Evolutionary conservation across 2,113 vertebrate species (phyloP).

Genomic region (Bujurquina vittata): DNA sequence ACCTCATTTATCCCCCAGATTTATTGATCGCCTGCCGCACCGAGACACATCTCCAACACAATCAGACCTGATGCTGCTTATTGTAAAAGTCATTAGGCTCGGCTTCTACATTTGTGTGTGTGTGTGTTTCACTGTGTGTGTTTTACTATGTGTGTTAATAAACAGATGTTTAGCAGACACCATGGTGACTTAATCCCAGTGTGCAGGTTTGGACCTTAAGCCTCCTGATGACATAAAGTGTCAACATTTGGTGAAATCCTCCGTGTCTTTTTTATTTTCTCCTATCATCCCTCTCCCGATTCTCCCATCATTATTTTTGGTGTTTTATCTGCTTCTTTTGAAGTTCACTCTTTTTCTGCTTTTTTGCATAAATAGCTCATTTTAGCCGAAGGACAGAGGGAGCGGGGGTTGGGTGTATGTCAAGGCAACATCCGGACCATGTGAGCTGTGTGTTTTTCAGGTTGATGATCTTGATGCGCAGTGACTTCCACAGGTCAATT

Average conservation of each 20-base stretch:
- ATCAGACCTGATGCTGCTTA: constrained; percentile 54
- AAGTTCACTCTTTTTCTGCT: constrained; percentile 18
- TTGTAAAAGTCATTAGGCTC: constrained; percentile 52
- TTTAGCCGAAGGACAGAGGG: constrained; percentile 42
- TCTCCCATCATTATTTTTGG: background rate
- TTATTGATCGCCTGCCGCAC: constrained; percentile 63
- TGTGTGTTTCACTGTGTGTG: constrained; percentile 18
- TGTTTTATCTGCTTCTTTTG: constrained; percentile 6
- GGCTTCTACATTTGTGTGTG: background rate
- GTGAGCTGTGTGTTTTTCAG: constrained; percentile 15
- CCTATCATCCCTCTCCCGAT: background rate
- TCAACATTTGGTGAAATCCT: background rate
- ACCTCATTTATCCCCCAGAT: constrained; percentile 69
- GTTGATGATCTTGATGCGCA: constrained; percentile 59
- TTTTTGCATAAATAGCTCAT: constrained; percentile 24
- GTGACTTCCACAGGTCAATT: constrained; percentile 64
- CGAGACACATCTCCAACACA: constrained; percentile 47
- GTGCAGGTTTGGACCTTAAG: background rate
- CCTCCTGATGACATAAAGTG: background rate
- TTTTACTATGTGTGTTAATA: constrained; percentile 9
- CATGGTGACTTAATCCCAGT: background rate
- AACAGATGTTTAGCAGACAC: constrained; percentile 1
- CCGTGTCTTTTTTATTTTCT: background rate
- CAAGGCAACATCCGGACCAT: constrained; percentile 25
- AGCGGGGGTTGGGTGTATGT: constrained; percentile 10